Evolutionary conservation across 2,888 invertebrate species (phyloP).

Genomic region (Amblyjoppa proteus): DNA sequence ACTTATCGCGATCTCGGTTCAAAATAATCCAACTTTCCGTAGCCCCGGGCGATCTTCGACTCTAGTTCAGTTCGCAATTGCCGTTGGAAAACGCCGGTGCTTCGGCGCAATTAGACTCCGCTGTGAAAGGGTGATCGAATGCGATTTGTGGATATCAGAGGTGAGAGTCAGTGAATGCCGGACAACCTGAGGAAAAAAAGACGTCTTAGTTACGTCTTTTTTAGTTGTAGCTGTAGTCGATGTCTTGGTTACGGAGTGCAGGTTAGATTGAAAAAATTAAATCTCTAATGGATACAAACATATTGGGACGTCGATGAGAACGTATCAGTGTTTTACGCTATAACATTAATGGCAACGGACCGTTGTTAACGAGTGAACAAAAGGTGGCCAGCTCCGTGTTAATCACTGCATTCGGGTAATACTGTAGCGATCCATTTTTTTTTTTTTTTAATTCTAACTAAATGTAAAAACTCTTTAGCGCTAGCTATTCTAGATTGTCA

Average conservation of each 20-base stretch:
- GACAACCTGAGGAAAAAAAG: background rate
- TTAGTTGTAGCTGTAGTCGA: too few species aligned
- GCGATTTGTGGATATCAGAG: background rate
- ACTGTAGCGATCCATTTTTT: background rate
- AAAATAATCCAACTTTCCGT: slow-evolving; percentile 77
- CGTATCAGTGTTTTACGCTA: background rate
- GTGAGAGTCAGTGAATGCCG: background rate
- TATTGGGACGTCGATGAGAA: too few species aligned
- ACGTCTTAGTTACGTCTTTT: too few species aligned
- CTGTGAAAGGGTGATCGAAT: slow-evolving; percentile 47
- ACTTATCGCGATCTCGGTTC: slow-evolving; percentile 77
- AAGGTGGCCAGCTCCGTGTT: background rate
- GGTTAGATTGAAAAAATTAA: too few species aligned
- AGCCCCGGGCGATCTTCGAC: slow-evolving; percentile 65
- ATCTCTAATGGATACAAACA: too few species aligned
- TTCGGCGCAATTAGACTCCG: slow-evolving; percentile 75
- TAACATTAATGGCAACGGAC: background rate
- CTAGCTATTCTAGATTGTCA: background rate
- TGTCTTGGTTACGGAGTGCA: too few species aligned
- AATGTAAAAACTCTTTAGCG: background rate
- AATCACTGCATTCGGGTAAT: too few species aligned
- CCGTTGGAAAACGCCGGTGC: slow-evolving; percentile 48
- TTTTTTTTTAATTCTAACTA: background rate
- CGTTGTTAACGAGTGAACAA: too few species aligned
- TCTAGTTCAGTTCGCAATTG: slow-evolving; percentile 73